Evolutionary conservation across 2,113 vertebrate genomes (phyloP), one percentile per base, ranked within the genome.

Genomic region (Podarcis muralis): DNA sequence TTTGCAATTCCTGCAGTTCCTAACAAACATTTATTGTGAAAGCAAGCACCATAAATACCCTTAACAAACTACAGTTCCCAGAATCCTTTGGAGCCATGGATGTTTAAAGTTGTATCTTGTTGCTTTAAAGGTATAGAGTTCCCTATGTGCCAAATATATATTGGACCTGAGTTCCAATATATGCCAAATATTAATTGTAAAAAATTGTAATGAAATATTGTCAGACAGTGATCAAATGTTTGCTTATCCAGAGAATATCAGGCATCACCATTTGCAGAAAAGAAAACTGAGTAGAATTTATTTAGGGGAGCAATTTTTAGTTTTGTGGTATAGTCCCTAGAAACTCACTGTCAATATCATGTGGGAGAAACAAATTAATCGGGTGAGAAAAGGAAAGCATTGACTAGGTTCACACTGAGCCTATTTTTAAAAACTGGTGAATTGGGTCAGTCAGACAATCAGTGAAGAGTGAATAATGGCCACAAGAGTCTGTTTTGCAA

Each of bases 401-500:
- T 48, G 40, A 3, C 23, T 43, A 48, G 43, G 25, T 25, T 48
- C 25, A 57, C 79, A 12, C 2, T 30, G 25, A 57, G 37, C 20
- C 23, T 84, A 30, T 81, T 53, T 53, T 57, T 48, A 69, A 43
- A 91, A 78, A 30, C 85, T 72, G 9, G 35, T 30, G 88, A 87
- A 62, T 2, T 32, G 88, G 69, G 83, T 83, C 72, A 62, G 37
- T 79, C 87, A 94, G 91, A 68, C 5, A 0, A 4, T 11, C 20
- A 87, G 53, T 48, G 22, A 71, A 83, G 65, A 62, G 84, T 93
- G 92, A 92, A 85, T 90, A 87, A 1, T 82, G 74, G 69, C 91
- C 78, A 81, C 66, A 81, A 92, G 79, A 93, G 90, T 85, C 92
- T 90, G 90, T 87, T 37, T 86, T 66, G 77, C 92, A 69, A 88